A percentile compares a stretch with the other conserved stretches of the same genome.
Evolutionary conservation across 2,113 vertebrate genomes (phyloP).

Genomic region (Thalassarche chlororhynchos): DNA sequence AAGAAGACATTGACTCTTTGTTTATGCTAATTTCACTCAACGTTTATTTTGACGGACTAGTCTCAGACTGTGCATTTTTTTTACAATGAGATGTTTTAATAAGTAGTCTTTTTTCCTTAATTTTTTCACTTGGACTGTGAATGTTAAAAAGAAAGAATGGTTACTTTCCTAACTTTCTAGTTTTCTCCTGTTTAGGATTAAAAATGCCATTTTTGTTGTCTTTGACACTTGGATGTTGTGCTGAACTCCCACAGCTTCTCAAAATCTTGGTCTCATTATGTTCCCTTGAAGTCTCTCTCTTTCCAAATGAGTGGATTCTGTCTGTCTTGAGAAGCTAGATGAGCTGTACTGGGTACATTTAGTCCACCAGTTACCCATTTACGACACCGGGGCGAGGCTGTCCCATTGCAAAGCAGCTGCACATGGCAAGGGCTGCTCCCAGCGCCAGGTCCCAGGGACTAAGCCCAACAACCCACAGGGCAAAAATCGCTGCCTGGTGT

Average conservation of each 20-base stretch:
- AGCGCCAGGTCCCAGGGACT: not conserved
- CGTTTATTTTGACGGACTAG: not conserved
- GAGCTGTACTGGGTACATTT: not conserved
- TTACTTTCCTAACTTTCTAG: not conserved
- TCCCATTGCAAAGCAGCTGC: not conserved
- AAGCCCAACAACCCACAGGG: not conserved
- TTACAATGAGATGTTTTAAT: not conserved
- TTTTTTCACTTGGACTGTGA: not conserved
- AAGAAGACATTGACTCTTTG: conserved; percentile 4
- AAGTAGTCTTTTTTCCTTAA: not conserved
- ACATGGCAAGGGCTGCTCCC: no score
- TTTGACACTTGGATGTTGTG: not conserved
- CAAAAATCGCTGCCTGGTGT: not conserved
- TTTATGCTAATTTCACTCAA: not conserved
- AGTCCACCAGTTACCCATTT: not conserved
- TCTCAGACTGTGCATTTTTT: not conserved
- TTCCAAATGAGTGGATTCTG: not conserved
- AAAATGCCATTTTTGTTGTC: not conserved
- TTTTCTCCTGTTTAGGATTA: not conserved
- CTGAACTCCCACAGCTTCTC: not conserved
- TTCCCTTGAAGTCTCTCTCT: not conserved
- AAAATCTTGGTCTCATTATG: not conserved
- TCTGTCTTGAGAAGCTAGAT: not conserved
- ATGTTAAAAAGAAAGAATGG: not conserved
- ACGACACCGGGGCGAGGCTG: not conserved